A percentile compares a stretch with the other conserved stretches of the same genome.
Evolutionary conservation across 2,113 vertebrate genomes (phyloP).

Genomic region (Atrichornis clamosus): DNA sequence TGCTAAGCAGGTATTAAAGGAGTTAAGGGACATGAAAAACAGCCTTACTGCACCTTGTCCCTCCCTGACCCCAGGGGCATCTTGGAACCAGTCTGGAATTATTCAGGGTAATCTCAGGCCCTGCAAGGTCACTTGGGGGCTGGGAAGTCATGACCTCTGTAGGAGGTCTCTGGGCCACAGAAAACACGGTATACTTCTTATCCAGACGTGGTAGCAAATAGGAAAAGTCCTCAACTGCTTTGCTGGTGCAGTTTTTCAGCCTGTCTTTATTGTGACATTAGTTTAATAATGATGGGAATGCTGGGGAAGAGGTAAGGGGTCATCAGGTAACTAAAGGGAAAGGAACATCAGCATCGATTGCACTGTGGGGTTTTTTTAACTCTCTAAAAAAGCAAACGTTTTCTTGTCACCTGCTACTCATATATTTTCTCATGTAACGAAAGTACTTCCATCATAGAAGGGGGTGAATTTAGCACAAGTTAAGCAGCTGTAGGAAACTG

Average conservation of each 20-base stretch:
- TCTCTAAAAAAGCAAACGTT: neutral
- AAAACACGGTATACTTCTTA: neutral
- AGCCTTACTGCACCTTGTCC: neutral
- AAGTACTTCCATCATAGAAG: neutral
- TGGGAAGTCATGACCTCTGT: neutral
- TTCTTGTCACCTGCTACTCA: neutral
- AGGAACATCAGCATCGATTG: neutral
- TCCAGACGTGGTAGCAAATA: neutral
- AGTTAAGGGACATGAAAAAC: neutral
- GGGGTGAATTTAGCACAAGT: neutral
- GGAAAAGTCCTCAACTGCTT: neutral
- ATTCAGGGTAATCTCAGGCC: neutral
- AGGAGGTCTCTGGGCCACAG: neutral
- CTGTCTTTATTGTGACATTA: neutral
- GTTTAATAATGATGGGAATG: neutral
- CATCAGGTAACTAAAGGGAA: neutral
- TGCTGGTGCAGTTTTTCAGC: neutral
- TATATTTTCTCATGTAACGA: neutral
- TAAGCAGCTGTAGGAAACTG: neutral
- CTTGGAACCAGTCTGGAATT: neutral
- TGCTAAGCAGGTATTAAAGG: neutral
- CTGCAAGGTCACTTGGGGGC: neutral
- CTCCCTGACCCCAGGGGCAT: neutral
- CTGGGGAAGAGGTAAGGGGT: neutral
- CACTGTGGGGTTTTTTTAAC: accelerated